phyloP scores from a whole-genome alignment of 2,113 vertebrate genomes.

The Epinephelus fuscoguttatus region DNA sequence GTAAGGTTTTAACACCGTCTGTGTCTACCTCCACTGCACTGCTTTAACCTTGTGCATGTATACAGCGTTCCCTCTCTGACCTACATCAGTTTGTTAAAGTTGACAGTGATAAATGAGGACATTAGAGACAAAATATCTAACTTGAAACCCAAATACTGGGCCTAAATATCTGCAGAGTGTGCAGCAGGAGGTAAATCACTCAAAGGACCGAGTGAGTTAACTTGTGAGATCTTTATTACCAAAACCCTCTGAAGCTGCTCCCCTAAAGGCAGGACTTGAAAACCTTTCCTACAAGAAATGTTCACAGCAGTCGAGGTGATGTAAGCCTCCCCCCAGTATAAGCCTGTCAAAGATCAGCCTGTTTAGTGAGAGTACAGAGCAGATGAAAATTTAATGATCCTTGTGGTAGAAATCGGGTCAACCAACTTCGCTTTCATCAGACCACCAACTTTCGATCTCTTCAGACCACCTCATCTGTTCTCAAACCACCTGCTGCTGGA shows the following conservation, averaged over 20 bases:
- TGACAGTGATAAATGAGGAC: conserved; percentile 37
- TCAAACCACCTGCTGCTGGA: conserved; percentile 48
- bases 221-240: conserved; percentile 59
- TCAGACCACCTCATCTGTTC: conserved; percentile 51
- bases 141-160: conserved; percentile 5
- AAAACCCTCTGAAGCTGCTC: conserved; percentile 44
- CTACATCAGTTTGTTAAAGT: conserved; percentile 38
- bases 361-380: conserved; percentile 48
- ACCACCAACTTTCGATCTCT: conserved; percentile 58
- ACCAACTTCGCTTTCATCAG: conserved; percentile 65
- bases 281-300: conserved; percentile 49
- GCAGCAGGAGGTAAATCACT: conserved; percentile 12
- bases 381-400: conserved; percentile 61
- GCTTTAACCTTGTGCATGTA: conserved; percentile 10
- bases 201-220: conserved; percentile 15
- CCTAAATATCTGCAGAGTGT: background rate
- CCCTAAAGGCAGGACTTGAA: conserved; percentile 53
- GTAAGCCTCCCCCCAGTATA: conserved; percentile 41
- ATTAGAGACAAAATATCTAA: conserved; percentile 20
- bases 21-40: background rate
- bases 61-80: background rate
- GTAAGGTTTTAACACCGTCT: conserved; percentile 8
- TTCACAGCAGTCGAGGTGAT: conserved; percentile 53
- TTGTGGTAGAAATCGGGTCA: conserved; percentile 54
- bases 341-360: conserved; percentile 54